Conservation (phyloP, 2,888 invertebrate genomes). For the Liodrosophila aerea region DNA sequence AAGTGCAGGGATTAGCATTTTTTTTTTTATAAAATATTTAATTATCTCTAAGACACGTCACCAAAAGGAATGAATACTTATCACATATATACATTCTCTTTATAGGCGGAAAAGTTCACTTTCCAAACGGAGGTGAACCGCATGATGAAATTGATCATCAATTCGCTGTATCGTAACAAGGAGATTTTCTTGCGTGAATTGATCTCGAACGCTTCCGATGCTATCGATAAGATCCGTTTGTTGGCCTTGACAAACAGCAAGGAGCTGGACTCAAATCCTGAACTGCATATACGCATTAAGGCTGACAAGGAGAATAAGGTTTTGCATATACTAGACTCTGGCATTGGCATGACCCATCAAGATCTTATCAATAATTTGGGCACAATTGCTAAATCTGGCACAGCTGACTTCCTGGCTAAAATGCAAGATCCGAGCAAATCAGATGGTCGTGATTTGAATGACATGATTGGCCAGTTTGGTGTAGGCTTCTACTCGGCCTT, state of each 20-base stretch:
- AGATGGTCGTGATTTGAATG: slow-evolving; percentile 90
- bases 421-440: slow-evolving; percentile 87
- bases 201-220: slow-evolving; percentile 99
- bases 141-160: slow-evolving; percentile 99
- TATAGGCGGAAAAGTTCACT: slow-evolving; percentile 89
- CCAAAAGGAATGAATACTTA: no score
- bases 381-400: slow-evolving; percentile 98
- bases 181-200: slow-evolving; percentile 99
- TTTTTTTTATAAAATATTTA: slow-evolving; percentile 2
- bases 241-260: slow-evolving; percentile 93
- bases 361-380: slow-evolving; percentile 98
- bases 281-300: slow-evolving; percentile 94
- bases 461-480: slow-evolving; percentile 99
- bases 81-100: not conserved
- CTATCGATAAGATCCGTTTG: slow-evolving; percentile 98
- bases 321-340: slow-evolving; percentile 97
- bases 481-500: slow-evolving; percentile 99
- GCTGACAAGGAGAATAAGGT: slow-evolving; percentile 96
- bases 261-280: slow-evolving; percentile 90
- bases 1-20: not conserved
- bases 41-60: no score
- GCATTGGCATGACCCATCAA: slow-evolving; percentile 97
- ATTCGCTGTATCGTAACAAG: slow-evolving; percentile 99
- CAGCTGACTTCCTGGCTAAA: slow-evolving; percentile 96
- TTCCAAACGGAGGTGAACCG: slow-evolving; percentile 99